Percentiles rank a stretch among this genome's conserved stretches.
Conservation (phyloP, 2,888 invertebrate genomes). For the Epinotia nisella region DNA sequence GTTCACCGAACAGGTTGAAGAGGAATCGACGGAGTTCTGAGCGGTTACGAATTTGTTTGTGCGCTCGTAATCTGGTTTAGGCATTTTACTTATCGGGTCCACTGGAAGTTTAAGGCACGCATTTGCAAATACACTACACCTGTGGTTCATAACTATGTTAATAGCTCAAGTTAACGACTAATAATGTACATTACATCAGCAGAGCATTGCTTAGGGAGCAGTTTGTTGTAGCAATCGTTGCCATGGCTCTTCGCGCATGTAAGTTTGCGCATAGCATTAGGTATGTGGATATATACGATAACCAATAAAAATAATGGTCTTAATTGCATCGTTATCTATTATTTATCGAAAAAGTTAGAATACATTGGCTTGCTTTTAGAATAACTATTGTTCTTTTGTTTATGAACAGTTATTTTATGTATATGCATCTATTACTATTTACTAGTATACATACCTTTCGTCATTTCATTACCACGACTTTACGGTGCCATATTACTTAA, state of each 20-base stretch:
- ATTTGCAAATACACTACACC: conserved; percentile 87
- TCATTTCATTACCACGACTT: neutral
- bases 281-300: neutral
- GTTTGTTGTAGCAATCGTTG: conserved; percentile 45
- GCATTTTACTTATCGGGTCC: conserved; percentile 89
- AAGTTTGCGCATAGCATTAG: conserved; percentile 6
- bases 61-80: conserved; percentile 88
- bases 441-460: neutral
- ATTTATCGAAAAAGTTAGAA: conserved; percentile 6
- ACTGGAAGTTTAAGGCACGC: conserved; percentile 89
- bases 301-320: neutral
- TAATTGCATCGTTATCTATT: conserved; percentile 10
- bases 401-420: neutral
- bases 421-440: neutral
- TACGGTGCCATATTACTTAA: neutral
- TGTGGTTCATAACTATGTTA: conserved; percentile 72
- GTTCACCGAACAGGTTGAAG: conserved; percentile 65
- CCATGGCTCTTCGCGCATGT: conserved; percentile 45
- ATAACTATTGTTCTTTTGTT: neutral
- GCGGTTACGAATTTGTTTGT: conserved; percentile 68
- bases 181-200: conserved; percentile 8
- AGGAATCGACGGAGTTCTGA: conserved; percentile 71
- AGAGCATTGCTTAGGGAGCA: conserved; percentile 7
- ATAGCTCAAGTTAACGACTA: neutral
- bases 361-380: neutral